These are phyloP conservation scores for Recurvirostra avosetta DNA, from an alignment of 2,113 vertebrate species.

Conservation along the genomic window DNA sequence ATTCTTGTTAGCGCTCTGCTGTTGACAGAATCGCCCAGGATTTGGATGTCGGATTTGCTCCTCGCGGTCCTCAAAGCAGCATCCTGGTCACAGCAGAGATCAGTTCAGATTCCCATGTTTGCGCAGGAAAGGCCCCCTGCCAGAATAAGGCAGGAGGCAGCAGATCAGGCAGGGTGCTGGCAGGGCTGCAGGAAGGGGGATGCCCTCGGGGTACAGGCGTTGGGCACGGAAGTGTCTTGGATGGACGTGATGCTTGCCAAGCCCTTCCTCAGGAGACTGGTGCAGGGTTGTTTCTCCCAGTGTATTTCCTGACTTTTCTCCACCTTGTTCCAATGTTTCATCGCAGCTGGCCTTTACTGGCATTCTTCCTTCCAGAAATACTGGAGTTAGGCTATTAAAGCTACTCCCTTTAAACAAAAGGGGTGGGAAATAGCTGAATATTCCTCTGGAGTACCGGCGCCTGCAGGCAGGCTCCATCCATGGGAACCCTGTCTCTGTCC, in stretches of 20 bases:
- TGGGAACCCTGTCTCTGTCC: neutral
- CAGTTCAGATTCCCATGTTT: neutral
- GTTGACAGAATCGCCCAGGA: neutral
- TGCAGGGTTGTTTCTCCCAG: neutral
- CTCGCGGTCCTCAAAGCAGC: neutral
- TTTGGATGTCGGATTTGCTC: neutral
- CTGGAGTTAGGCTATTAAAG: neutral
- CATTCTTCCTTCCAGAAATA: neutral
- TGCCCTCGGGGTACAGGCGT: neutral
- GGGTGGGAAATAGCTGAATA: neutral
- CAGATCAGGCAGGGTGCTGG: neutral
- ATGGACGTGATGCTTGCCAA: neutral
- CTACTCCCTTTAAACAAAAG: neutral
- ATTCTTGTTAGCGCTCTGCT: neutral
- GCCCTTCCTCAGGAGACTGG: neutral
- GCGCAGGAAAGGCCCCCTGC: neutral
- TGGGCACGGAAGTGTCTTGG: too few species aligned
- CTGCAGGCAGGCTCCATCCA: neutral
- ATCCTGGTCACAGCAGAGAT: neutral
- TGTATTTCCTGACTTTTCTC: neutral
- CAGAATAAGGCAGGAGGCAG: rapidly evolving
- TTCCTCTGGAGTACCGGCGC: neutral
- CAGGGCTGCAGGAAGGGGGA: neutral
- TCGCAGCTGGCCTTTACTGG: neutral
- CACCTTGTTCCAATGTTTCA: neutral